phyloP scores from a whole-genome alignment of 92 coral and sea anemone genomes.

The Phymanthus crucifer region DNA sequence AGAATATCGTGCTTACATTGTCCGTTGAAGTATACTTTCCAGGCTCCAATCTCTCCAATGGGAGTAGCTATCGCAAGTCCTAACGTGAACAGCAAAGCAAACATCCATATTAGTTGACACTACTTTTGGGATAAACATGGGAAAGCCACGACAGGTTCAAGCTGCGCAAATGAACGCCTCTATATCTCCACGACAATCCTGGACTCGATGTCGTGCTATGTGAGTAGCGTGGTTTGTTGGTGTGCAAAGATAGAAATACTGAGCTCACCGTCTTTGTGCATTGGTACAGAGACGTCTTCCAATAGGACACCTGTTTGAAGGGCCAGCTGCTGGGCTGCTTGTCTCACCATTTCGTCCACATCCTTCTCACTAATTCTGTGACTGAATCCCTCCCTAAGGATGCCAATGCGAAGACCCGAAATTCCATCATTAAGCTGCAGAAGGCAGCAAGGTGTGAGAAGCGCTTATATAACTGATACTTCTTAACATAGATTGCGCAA shows the following conservation, averaged over 20 bases:
- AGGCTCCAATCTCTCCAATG: background rate
- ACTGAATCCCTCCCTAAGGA: constrained; percentile 55
- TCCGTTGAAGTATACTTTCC: background rate
- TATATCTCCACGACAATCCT: too few relatives aligned
- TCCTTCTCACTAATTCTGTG: constrained; percentile 51
- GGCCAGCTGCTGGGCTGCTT: constrained; percentile 40
- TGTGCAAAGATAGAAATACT: background rate
- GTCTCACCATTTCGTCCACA: constrained; percentile 55
- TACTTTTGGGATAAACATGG: too few relatives aligned
- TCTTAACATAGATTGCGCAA: too few relatives aligned
- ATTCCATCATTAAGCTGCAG: constrained; percentile 57
- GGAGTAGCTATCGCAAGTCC: background rate
- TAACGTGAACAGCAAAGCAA: background rate
- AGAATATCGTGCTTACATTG: background rate
- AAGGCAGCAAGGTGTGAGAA: background rate
- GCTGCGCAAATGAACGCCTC: too few relatives aligned
- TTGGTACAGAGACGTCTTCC: constrained; percentile 59
- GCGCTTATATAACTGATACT: too few relatives aligned
- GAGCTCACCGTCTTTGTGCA: constrained; percentile 48
- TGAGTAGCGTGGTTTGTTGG: too few relatives aligned
- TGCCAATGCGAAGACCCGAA: constrained; percentile 53
- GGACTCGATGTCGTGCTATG: background rate
- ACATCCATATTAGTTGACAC: background rate
- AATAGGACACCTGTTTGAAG: constrained; percentile 40
- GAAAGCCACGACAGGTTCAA: too few relatives aligned